Conservation (phyloP, 2,888 invertebrate genomes). For the Zaprionus lineosus region DNA sequence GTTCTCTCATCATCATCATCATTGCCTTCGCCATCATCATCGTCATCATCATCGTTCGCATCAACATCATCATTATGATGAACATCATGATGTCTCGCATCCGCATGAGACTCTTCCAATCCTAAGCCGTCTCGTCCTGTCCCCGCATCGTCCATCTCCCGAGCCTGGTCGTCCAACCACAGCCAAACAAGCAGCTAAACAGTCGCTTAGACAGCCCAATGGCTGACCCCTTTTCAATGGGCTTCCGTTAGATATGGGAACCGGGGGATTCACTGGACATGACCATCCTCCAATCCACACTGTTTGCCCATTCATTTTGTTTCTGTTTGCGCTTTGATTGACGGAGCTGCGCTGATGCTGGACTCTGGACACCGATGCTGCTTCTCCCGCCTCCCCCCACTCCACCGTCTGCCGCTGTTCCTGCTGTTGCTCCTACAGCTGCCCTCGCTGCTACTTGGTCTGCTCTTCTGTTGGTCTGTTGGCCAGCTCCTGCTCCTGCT, state of each 20-base stretch:
- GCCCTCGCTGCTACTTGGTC: conserved; percentile 34
- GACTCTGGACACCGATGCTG: conserved; percentile 23
- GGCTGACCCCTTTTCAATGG: conserved; percentile 77
- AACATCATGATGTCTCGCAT: conserved; percentile 15
- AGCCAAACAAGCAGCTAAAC: conserved; percentile 78
- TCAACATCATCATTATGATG: conserved; percentile 6
- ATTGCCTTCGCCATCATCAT: conserved; percentile 3
- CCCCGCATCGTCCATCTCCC: conserved; percentile 5
- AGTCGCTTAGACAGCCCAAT: conserved; percentile 70
- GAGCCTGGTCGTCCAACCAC: conserved; percentile 47
- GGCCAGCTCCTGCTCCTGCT: conserved; percentile 2
- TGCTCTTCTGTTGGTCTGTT: conserved; percentile 79
- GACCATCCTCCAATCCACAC: conserved; percentile 46
- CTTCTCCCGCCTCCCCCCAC: no score
- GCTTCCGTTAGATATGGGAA: conserved; percentile 62
- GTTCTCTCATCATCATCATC: conserved; percentile 15
- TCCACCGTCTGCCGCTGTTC: neutral
- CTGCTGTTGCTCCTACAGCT: neutral
- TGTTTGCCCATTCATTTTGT: conserved; percentile 80
- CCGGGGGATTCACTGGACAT: conserved; percentile 42
- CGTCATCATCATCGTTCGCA: conserved; percentile 6
- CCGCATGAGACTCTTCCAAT: conserved; percentile 28
- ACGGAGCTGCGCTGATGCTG: conserved; percentile 70
- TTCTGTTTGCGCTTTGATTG: conserved; percentile 79
- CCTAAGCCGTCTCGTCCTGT: conserved; percentile 8